A percentile compares a stretch with the other conserved stretches of the same genome.
Evolutionary conservation across 2,113 vertebrate genomes (phyloP).

Genomic region (Lepus americanus): DNA sequence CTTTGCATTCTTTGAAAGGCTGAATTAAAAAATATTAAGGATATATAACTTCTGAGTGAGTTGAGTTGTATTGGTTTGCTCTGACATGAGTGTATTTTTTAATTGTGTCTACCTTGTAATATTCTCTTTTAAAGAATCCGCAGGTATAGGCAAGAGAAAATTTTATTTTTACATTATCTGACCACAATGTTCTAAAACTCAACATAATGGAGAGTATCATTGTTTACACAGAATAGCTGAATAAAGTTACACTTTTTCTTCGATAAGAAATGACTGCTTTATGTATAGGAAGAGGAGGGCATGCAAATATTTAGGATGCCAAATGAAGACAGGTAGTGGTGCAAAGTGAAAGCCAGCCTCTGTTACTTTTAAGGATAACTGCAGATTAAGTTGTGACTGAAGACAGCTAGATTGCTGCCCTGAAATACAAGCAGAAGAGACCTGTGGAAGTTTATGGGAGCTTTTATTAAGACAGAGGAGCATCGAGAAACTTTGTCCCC

Average conservation of each 20-base stretch:
- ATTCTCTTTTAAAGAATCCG: not conserved
- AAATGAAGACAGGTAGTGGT: not conserved
- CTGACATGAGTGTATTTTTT: not conserved
- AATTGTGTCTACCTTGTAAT: not conserved
- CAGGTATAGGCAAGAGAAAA: not conserved
- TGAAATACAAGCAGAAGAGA: not conserved
- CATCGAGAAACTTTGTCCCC: rapidly evolving
- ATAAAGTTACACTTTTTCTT: not conserved
- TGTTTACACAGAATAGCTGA: not conserved
- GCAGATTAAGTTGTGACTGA: not conserved
- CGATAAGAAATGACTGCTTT: not conserved
- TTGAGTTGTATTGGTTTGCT: not conserved
- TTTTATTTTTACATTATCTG: not conserved
- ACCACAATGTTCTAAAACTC: not conserved
- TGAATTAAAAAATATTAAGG: not conserved
- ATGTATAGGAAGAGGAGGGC: not conserved
- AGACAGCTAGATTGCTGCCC: not conserved
- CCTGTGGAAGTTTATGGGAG: not conserved
- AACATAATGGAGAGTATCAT: not conserved
- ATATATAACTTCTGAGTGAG: not conserved
- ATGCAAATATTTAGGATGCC: not conserved
- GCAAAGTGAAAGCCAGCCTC: not conserved
- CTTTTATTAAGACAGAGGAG: not conserved
- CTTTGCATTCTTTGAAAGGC: not conserved
- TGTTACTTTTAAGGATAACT: not conserved